A percentile compares a stretch with the other conserved stretches of the same genome.
Evolutionary conservation across 2,797 vertebrate genomes (phyloP).

Genomic region (Falco novaeseelandiae): DNA sequence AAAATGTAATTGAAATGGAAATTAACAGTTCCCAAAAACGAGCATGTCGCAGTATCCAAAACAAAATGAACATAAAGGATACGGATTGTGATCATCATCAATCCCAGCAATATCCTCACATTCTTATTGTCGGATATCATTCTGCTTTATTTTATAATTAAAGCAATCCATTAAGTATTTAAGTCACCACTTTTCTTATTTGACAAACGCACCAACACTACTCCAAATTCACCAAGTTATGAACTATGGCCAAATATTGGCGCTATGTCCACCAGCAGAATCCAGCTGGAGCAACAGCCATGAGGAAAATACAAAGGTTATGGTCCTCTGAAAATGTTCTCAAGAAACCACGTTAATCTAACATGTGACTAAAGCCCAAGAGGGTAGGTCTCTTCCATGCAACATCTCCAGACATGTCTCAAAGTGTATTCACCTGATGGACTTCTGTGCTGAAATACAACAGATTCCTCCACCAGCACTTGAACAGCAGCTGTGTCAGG

Average conservation of each 20-base stretch:
- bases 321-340: neutral
- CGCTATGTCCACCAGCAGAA: fast-evolving
- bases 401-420: neutral
- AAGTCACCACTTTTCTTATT: neutral
- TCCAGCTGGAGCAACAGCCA: neutral
- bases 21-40: neutral
- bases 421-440: fast-evolving
- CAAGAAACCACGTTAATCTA: neutral
- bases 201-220: neutral
- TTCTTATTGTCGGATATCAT: neutral
- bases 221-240: neutral
- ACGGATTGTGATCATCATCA: neutral
- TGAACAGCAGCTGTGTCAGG: neutral
- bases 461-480: neutral
- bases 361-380: neutral
- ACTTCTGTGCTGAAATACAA: neutral
- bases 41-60: neutral
- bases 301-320: neutral
- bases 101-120: neutral
- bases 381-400: neutral
- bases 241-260: neutral
- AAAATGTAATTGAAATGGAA: neutral
- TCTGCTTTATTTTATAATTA: neutral
- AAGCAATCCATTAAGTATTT: neutral
- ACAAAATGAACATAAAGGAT: neutral